Evolutionary conservation across 2,888 invertebrate genomes (phyloP).

Genomic region (Parasteatoda lunata): DNA sequence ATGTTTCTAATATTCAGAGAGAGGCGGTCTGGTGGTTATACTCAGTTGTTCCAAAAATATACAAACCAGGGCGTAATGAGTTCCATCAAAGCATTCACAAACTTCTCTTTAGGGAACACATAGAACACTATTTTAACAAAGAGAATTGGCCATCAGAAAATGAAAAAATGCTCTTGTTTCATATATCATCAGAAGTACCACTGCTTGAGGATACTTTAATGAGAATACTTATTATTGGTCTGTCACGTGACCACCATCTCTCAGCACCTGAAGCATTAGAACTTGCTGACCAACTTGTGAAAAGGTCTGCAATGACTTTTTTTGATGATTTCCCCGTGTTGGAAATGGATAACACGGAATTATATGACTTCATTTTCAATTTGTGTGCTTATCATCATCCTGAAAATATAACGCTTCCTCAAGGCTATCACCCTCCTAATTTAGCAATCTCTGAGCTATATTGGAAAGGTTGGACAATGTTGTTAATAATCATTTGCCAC

Average conservation of each 20-base stretch:
- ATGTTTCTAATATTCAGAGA: constrained; percentile 82
- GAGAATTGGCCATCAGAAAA: constrained; percentile 91
- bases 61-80: constrained; percentile 82
- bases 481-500: constrained; percentile 91
- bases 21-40: constrained; percentile 92
- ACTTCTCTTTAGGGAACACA: constrained; percentile 75
- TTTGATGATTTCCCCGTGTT: constrained; percentile 70
- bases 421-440: constrained; percentile 88
- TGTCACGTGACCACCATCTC: constrained; percentile 81
- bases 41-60: constrained; percentile 84
- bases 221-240: constrained; percentile 87
- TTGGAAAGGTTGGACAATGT: constrained; percentile 94
- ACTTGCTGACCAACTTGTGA: constrained; percentile 87
- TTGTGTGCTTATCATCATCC: constrained; percentile 93
- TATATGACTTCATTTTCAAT: constrained; percentile 92
- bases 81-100: constrained; percentile 80
- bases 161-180: constrained; percentile 82
- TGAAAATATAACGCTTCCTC: constrained; percentile 90
- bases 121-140: constrained; percentile 81
- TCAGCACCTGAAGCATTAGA: constrained; percentile 89
- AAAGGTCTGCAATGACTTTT: constrained; percentile 85
- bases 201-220: constrained; percentile 87
- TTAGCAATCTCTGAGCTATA: constrained; percentile 93
- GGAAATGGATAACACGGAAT: constrained; percentile 78
- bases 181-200: constrained; percentile 91